A percentile compares a stretch with the other conserved stretches of the same genome.
Evolutionary conservation across 2,888 invertebrate genomes (phyloP).

Genomic region (Chymomyza fuscimana): DNA sequence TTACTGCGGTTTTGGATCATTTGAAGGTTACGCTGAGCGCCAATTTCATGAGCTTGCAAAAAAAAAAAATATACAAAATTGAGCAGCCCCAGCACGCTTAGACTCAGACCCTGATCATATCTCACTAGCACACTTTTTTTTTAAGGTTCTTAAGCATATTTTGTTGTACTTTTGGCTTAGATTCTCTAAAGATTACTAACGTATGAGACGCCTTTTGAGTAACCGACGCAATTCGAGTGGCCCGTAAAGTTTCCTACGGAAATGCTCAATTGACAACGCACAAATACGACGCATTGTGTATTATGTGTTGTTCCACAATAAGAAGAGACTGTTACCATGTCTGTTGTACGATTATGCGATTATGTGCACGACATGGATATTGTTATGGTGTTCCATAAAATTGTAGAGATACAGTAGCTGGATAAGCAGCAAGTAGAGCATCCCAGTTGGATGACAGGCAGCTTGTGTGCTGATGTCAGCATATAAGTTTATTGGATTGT

Average conservation of each 20-base stretch:
- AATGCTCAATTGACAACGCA: slow-evolving; percentile 51
- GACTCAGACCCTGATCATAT: no score
- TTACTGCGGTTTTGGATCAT: not conserved
- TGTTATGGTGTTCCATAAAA: not conserved
- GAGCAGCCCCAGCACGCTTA: not conserved
- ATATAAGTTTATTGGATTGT: no score
- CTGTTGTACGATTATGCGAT: not conserved
- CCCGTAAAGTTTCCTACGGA: slow-evolving; percentile 29
- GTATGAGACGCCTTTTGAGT: not conserved
- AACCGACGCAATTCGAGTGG: not conserved
- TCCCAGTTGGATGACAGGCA: no score
- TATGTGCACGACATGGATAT: not conserved
- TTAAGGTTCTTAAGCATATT: no score
- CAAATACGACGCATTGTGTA: slow-evolving; percentile 42
- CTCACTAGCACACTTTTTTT: not conserved
- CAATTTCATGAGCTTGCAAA: not conserved
- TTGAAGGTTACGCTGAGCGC: not conserved
- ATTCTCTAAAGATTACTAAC: slow-evolving; percentile 22
- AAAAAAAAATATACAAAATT: not conserved
- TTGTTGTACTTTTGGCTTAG: slow-evolving; percentile 1
- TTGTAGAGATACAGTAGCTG: not conserved
- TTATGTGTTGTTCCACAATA: not conserved
- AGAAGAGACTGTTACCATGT: not conserved
- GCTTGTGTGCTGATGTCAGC: no score
- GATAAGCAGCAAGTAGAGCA: no score